Percentiles rank a stretch among this genome's conserved stretches.
Conservation (phyloP, 2,888 invertebrate genomes). For the Cotesia congregata region DNA sequence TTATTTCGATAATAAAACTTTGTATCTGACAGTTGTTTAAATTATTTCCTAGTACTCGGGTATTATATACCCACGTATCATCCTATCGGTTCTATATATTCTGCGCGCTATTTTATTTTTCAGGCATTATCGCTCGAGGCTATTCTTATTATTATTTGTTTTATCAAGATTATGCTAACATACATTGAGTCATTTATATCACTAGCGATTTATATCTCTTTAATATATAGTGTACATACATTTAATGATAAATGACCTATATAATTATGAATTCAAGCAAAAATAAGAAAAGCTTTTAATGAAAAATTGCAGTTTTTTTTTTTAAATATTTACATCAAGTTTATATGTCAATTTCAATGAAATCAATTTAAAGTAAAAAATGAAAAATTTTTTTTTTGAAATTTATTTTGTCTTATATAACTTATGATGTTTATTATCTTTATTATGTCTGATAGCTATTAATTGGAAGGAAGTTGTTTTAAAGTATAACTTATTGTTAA, state of each 20-base stretch:
- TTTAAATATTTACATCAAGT: no score
- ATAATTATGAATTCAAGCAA: background rate
- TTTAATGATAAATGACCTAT: background rate
- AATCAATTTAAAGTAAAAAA: no score
- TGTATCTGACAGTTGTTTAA: conserved; percentile 8
- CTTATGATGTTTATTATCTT: no score
- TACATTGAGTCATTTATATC: conserved; percentile 4
- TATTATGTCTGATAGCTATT: no score
- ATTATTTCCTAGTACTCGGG: conserved; percentile 36
- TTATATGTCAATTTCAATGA: no score
- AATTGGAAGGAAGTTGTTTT: no score
- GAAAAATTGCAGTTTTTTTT: no score
- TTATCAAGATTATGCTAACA: conserved; percentile 11
- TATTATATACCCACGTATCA: background rate
- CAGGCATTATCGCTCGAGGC: conserved; percentile 13
- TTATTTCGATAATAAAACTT: conserved; percentile 25
- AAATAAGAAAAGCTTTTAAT: background rate
- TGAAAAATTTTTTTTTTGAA: no score
- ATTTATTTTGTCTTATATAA: no score
- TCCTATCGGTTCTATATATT: conserved; percentile 4
- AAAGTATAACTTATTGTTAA: no score
- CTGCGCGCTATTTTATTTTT: background rate
- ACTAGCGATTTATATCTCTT: background rate
- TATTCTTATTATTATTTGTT: conserved; percentile 6
- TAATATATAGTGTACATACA: conserved; percentile 9